phyloP scores from a whole-genome alignment of 2,797 vertebrate genomes.

The Arvicola amphibius region DNA sequence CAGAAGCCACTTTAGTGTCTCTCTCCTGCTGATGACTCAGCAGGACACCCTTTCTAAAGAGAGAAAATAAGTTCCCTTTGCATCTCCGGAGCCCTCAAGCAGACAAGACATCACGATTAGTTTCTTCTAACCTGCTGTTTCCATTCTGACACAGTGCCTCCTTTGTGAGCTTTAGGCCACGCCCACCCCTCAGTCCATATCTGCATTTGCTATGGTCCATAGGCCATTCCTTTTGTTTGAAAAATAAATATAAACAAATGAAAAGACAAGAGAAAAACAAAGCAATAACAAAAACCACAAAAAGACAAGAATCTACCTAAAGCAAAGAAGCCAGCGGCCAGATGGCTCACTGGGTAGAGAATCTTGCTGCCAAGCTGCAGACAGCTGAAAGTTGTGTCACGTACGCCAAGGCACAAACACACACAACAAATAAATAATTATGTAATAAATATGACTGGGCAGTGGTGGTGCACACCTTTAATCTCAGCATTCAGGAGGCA shows the following conservation, averaged over 20 bases:
- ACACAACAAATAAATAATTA: background rate
- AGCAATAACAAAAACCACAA: background rate
- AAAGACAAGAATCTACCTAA: background rate
- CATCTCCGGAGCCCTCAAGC: constrained; percentile 68
- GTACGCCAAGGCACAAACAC: background rate
- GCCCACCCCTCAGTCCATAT: constrained; percentile 70
- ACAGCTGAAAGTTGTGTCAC: background rate
- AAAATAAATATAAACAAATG: constrained; percentile 83
- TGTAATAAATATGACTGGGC: background rate
- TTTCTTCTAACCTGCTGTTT: constrained; percentile 49
- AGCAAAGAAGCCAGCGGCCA: background rate
- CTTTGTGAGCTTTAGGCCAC: constrained; percentile 47
- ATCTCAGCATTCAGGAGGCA: too few species aligned
- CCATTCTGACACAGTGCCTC: constrained; percentile 12
- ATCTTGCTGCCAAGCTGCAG: background rate
- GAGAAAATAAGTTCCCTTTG: constrained; percentile 62
- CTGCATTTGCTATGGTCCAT: constrained; percentile 67
- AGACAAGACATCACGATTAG: constrained; percentile 59
- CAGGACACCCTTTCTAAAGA: constrained; percentile 59
- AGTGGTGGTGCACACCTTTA: too few species aligned
- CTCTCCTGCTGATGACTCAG: constrained; percentile 50
- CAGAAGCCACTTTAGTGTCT: constrained; percentile 65
- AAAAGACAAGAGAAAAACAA: background rate
- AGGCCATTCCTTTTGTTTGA: constrained; percentile 79
- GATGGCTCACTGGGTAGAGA: background rate